Base-by-base conservation (phyloP, 2,888 invertebrate species). In the Germaria angustata region DNA sequence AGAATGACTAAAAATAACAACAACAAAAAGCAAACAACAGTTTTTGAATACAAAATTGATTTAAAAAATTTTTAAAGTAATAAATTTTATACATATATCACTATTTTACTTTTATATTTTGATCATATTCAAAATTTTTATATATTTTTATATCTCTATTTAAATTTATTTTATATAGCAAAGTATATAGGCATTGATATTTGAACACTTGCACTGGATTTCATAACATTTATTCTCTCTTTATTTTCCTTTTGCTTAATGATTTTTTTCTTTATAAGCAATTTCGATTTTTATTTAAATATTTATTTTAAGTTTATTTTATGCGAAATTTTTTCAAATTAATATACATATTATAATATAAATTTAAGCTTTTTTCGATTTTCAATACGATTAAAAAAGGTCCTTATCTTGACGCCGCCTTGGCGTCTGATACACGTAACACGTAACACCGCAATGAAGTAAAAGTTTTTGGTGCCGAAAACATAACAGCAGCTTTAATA, bases 391-490 rank as follows among this genome's bases (percentile, higher is more conserved):
- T 68, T 57, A 53, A 69, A 79, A 85, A 81, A 81, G 44, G 51
- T 80, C 69, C 75, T 78, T 80, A 69, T 66, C 57, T 81, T 84
- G 84, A 85, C 85, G 85, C 85, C 86, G 85, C 84, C 86, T 84
- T 84, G 87, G 85, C 87, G 90, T 90, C 89, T 90, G 88, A 88
- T 90, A 90, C 90, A 89, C 90, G 89, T 88, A 90, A 91, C 90
- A 90, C 90, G 91, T 90, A 91, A 91, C 90, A 90, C 90, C 91
- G 90, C 91, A 91, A 90, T 91, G 90, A 91, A 86, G 86, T 87
- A 86, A 87, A 82, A 84, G 77, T 85, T 85, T 86, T 83, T 87
- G 88, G 88, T 86, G 87, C 86, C 87, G 86, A 86, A 86, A 86
- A 66, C 55, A 39, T n/a, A 20, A 53, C 61, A 72, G 75, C 55